Conservation (phyloP, 2,113 vertebrate genomes). For the Marmota flaviventris region DNA sequence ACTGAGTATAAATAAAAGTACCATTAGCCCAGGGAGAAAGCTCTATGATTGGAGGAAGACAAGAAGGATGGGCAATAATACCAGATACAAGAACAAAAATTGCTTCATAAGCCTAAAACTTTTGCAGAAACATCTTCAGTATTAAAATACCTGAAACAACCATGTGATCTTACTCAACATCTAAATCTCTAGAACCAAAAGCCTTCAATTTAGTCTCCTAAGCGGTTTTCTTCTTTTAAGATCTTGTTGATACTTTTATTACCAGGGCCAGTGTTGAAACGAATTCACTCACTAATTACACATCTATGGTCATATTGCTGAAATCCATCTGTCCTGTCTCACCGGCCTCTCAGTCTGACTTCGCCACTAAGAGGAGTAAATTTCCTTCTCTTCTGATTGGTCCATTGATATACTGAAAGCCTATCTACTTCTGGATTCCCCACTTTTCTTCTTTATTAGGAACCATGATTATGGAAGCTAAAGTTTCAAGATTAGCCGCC, state of each 20-base stretch:
- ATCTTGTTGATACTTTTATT: not conserved
- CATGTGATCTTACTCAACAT: not conserved
- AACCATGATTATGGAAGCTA: not conserved
- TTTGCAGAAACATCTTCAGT: not conserved
- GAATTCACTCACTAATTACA: not conserved
- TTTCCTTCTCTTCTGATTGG: constrained; percentile 11
- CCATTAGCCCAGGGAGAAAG: not conserved
- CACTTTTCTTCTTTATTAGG: not conserved
- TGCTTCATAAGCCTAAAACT: not conserved
- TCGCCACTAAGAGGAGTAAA: not conserved
- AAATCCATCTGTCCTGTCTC: not conserved
- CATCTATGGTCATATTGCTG: not conserved
- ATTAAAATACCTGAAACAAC: not conserved
- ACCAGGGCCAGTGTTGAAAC: not conserved
- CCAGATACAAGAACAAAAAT: not conserved
- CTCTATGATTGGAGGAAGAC: not conserved
- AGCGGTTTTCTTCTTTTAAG: not conserved
- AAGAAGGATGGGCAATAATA: not conserved
- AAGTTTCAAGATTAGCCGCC: constrained; percentile 28
- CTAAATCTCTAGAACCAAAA: not conserved
- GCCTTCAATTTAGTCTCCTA: not conserved
- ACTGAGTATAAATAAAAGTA: not conserved
- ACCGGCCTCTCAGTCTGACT: not conserved
- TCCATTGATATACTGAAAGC: not conserved
- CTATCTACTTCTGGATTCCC: not conserved